Evolutionary conservation across 2,888 invertebrate genomes (phyloP), one percentile per base, ranked within the genome.

Genomic region (Nymphalis urticae): DNA sequence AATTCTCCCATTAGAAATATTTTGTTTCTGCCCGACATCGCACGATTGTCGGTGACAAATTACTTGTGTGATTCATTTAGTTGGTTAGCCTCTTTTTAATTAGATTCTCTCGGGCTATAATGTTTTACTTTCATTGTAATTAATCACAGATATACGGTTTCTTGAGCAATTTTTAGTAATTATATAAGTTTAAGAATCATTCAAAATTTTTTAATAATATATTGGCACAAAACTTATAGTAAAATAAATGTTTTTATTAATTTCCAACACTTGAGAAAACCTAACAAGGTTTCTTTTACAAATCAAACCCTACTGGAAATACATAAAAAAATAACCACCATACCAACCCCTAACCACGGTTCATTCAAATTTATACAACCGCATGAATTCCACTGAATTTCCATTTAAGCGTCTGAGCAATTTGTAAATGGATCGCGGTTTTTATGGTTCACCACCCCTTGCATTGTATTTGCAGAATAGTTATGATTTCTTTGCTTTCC

Each of bases 331-430:
- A 32, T 13, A 27, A 47, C 48, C 47, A 32, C 59, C 63, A 60
- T 42, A 59, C 36, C 48, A 59, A 47, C 64, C 65, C 42, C 27
- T 66, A 51, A 54, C 61, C 61, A 64, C 27, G 42, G 83, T 87
- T 87, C 87, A 89, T 89, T 89, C 80, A 88, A 88, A 89, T 88
- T 87, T 88, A 87, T 83, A 87, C 87, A 80, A 84, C 82, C 80
- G 79, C 84, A 80, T 83, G 80, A 83, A 82, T 83, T 81, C 79
- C 78, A 78, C 77, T 78, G 79, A 77, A 76, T 79, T 77, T 80
- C 81, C 84, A 83, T 86, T 84, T 84, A 84, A 83, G 80, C 81
- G 79, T 77, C 79, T 80, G 80, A 82, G 85, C 87, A 90, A 90
- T 90, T 90, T 90, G 84, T 86, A 88, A 88, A 89, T 89, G 88